Percentiles rank a stretch among this genome's conserved stretches.
Evolutionary conservation across 2,888 invertebrate species (phyloP).

Genomic region (Oegoconia quadripuncta): DNA sequence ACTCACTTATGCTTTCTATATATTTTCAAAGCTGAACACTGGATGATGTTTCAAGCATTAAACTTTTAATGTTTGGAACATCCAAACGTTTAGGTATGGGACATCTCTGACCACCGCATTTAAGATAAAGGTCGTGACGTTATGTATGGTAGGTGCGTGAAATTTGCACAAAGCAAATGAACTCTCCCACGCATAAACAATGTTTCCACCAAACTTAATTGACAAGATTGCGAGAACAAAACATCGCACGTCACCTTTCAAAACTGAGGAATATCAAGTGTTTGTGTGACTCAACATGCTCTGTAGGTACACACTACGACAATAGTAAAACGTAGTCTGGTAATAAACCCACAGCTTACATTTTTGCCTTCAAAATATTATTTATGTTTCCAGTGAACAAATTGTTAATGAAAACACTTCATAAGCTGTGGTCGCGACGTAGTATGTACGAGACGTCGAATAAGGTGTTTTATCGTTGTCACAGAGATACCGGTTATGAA

Average conservation of each 20-base stretch:
- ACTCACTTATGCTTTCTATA: no score
- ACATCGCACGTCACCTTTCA: constrained; percentile 12
- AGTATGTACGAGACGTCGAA: constrained; percentile 15
- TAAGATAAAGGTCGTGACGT: no score
- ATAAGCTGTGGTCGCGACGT: constrained; percentile 3
- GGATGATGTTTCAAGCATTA: no score
- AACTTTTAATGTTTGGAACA: no score
- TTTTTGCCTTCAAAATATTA: neutral
- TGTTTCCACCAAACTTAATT: constrained; percentile 16
- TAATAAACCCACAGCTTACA: neutral
- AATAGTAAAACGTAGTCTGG: neutral
- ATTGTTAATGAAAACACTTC: neutral
- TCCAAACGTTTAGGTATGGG: no score
- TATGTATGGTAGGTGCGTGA: neutral
- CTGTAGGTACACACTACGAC: neutral
- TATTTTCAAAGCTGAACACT: no score
- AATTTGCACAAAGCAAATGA: constrained; percentile 8
- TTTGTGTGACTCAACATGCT: constrained; percentile 13
- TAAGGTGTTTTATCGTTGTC: constrained; percentile 34
- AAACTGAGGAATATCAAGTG: constrained; percentile 13
- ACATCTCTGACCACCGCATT: no score
- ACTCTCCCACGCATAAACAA: constrained; percentile 15
- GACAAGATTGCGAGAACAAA: constrained; percentile 17
- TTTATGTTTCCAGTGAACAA: neutral
- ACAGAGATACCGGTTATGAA: constrained; percentile 28